Evolutionary conservation across 2,113 vertebrate genomes (phyloP).

Genomic region (Varanus komodoensis): DNA sequence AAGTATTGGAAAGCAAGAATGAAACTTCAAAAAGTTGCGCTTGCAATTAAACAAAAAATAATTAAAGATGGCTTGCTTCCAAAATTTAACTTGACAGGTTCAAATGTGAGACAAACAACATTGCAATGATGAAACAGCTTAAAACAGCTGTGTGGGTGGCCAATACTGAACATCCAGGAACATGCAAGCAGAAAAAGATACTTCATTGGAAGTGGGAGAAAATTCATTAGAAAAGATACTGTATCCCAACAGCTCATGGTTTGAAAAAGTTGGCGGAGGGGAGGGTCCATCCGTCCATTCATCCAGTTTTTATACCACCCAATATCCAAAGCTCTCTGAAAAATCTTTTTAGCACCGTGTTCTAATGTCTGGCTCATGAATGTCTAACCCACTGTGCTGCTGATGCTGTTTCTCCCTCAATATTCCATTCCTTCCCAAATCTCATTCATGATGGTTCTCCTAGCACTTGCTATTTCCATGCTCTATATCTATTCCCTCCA

Average conservation of each 20-base stretch:
- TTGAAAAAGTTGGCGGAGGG: background rate
- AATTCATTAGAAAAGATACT: background rate
- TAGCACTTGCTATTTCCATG: too few species aligned
- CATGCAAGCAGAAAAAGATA: background rate
- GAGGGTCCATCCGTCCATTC: too few species aligned
- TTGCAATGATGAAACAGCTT: background rate
- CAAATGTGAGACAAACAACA: slow-evolving; percentile 5
- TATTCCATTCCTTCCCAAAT: too few species aligned
- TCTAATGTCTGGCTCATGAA: too few species aligned
- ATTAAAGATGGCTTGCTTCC: slow-evolving; percentile 15
- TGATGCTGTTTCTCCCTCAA: too few species aligned
- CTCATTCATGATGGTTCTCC: too few species aligned
- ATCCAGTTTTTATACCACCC: too few species aligned
- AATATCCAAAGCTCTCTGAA: too few species aligned
- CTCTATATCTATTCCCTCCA: too few species aligned
- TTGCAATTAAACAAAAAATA: background rate
- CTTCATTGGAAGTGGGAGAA: slow-evolving; percentile 7
- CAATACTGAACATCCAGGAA: background rate
- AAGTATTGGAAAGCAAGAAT: background rate
- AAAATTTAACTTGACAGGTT: slow-evolving; percentile 13
- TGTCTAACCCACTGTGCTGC: too few species aligned
- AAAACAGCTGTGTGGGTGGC: slow-evolving; percentile 13
- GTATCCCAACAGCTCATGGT: background rate
- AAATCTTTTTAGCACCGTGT: too few species aligned
- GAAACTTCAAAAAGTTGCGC: background rate